Evolutionary conservation across 2,888 invertebrate genomes (phyloP), one percentile per base, ranked within the genome.

Genomic region (Machimus atricapillus): DNA sequence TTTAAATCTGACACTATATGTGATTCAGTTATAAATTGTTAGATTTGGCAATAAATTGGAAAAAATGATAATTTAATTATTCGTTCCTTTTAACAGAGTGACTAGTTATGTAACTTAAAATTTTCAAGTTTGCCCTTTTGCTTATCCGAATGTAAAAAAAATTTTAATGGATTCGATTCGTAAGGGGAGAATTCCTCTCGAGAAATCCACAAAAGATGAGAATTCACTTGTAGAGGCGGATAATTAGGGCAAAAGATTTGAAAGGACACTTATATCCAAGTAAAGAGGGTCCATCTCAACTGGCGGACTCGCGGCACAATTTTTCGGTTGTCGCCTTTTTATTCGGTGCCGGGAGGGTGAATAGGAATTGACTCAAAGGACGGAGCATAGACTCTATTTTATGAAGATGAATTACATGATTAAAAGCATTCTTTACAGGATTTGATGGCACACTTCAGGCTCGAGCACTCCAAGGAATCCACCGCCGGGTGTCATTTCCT

Each of bases 381-480:
- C 46, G 23, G 37, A 74, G 77, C 27, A 87, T 58, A 40, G 58
- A 87, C 86, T 85, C 85, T 86, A 86, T 88, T 88, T 88, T 87
- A 88, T 88, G 88, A 88, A 88, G 88, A 88, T 87, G 87, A 88
- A 88, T 88, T 88, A 88, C 88, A 88, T 88, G 88, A 88, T 88
- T 88, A 88, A 88, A 87, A 88, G 85, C 85, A 85, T 87, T 88
- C 87, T 87, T 81, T 88, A 56, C 79, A 85, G 85, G 83, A 87
- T 88, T 87, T 88, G 87, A 88, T 85, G 88, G 85, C 81, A 87
- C 83, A 52, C 85, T 85, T 43, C 52, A 76, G 27, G 40, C 37
- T 27, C 43, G 73, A 8, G 34, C 46, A 79, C 52, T 52, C n/a
- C 79, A 40, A 58, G 8, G 23, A 34, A 58, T 66, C 31, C 40